These are phyloP conservation scores for Lophotis ruficrista DNA, from an alignment of 2,113 vertebrate genomes.

Conservation along the genomic window DNA sequence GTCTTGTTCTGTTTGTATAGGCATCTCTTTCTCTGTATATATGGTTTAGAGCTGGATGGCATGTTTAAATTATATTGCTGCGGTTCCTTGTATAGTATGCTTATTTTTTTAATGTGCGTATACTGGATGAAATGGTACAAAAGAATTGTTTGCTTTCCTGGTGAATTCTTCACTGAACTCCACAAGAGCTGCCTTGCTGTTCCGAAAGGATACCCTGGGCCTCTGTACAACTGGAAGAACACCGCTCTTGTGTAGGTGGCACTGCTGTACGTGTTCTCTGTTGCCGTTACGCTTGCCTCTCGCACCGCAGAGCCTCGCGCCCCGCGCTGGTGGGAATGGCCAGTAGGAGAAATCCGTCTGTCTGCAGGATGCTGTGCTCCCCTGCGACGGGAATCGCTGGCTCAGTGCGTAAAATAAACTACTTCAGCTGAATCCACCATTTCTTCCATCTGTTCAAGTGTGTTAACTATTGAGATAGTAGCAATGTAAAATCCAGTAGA, in stretches of 20 bases:
- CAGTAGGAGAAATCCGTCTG: background rate
- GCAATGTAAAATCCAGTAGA: background rate
- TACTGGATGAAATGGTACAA: background rate
- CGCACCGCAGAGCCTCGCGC: background rate
- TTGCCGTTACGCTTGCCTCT: background rate
- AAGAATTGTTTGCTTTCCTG: background rate
- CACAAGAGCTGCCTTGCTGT: background rate
- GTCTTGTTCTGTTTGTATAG: conserved; percentile 36
- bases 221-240: accelerated
- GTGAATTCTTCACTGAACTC: background rate
- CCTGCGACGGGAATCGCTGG: accelerated
- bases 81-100: conserved; percentile 25
- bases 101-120: background rate
- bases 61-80: conserved; percentile 62
- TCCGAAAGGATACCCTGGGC: background rate
- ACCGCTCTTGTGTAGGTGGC: background rate
- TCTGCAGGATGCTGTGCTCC: background rate
- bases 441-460: background rate
- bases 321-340: background rate
- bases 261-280: background rate
- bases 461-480: background rate
- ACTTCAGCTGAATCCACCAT: background rate
- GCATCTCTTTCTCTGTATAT: conserved; percentile 50
- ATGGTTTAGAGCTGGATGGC: conserved; percentile 42
- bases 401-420: background rate